Percentiles rank a stretch among this genome's conserved stretches.
phyloP scores from a whole-genome alignment of 2,113 vertebrate genomes.

The Hypomesus transpacificus region DNA sequence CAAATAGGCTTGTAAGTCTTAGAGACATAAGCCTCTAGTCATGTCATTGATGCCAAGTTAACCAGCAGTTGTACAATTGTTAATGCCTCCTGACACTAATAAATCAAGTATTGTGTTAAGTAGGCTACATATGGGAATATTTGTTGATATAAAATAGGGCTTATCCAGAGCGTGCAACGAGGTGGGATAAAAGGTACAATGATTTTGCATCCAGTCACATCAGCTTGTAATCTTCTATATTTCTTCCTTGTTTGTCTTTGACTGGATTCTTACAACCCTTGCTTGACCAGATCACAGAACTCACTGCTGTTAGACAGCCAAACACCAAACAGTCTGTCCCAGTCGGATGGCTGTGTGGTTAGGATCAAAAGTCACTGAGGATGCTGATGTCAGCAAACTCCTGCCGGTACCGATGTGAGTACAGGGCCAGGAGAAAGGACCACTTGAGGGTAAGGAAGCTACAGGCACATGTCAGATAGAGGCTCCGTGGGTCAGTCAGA shows the following conservation, averaged over 20 bases:
- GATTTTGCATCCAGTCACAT: constrained; percentile 36
- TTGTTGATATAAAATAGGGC: constrained; percentile 40
- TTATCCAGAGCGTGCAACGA: constrained; percentile 43
- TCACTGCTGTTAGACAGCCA: constrained; percentile 13
- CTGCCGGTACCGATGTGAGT: constrained; percentile 82
- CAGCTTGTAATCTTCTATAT: not conserved
- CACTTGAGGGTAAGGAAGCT: constrained; percentile 90
- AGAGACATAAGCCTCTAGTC: constrained; percentile 14
- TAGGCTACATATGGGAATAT: constrained; percentile 12
- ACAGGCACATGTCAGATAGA: constrained; percentile 88
- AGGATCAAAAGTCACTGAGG: constrained; percentile 89
- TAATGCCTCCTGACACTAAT: constrained; percentile 23
- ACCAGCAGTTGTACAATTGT: constrained; percentile 11
- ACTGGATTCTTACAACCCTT: constrained; percentile 18
- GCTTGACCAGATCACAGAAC: constrained; percentile 29
- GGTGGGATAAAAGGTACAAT: constrained; percentile 34
- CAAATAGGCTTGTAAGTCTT: constrained; percentile 18
- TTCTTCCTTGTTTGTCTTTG: not conserved
- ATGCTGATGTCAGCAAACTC: constrained; percentile 96
- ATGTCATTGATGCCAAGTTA: constrained; percentile 14
- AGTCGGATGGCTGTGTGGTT: constrained; percentile 2
- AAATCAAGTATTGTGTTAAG: constrained; percentile 16
- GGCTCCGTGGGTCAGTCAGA: constrained; percentile 78
- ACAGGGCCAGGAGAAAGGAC: constrained; percentile 83
- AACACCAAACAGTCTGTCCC: constrained; percentile 27